Conservation (phyloP, 2,113 vertebrate genomes). For the Raja brachyura region DNA sequence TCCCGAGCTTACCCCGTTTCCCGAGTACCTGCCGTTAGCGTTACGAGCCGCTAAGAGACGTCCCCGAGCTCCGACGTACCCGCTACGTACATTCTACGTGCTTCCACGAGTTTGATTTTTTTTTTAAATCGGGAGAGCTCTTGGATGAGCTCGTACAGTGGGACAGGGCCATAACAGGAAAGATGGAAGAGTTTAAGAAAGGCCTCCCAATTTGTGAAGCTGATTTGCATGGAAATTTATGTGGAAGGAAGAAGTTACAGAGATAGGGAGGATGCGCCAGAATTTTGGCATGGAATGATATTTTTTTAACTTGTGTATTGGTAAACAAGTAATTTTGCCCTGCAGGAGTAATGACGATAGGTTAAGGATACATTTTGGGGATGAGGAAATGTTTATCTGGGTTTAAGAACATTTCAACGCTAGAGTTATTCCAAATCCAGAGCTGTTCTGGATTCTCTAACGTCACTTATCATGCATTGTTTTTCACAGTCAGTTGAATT, state of each 20-base stretch:
- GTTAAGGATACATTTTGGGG: neutral
- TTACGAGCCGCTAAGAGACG: no score
- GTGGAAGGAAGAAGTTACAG: neutral
- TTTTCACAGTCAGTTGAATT: no score
- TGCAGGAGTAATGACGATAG: neutral
- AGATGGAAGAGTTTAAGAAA: neutral
- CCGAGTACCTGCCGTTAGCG: no score
- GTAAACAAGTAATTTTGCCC: neutral
- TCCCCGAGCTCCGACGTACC: no score
- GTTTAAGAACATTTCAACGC: neutral
- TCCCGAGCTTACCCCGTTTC: no score
- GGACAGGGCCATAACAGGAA: no score
- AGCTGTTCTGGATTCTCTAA: no score
- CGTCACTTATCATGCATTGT: no score
- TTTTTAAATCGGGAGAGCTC: no score
- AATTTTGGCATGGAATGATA: neutral
- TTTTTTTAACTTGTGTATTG: neutral
- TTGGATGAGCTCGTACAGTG: no score
- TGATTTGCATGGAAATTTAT: neutral
- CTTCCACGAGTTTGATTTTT: no score
- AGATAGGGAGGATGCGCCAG: neutral
- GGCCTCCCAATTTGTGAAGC: neutral
- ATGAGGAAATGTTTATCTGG: neutral
- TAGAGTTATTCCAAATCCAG: neutral
- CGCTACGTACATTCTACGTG: no score